These are phyloP conservation scores for Poeciliopsis paucimaculata DNA, from an alignment of 2,797 vertebrate species.

Conservation along the genomic window DNA sequence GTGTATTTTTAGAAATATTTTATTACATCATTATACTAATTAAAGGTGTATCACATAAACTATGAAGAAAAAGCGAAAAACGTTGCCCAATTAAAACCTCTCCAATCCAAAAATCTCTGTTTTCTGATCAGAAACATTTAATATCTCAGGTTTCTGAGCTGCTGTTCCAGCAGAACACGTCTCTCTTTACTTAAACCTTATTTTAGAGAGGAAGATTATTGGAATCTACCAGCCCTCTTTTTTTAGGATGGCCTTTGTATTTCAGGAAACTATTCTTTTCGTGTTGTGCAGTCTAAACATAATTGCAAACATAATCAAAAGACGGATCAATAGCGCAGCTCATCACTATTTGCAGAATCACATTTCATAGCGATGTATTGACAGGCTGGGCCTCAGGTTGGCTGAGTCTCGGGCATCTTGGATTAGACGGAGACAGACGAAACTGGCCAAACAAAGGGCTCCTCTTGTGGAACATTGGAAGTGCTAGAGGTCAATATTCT, in stretches of 20 bases:
- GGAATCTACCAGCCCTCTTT: background rate
- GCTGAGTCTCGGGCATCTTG: slow-evolving; percentile 27
- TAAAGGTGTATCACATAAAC: background rate
- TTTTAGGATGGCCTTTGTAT: background rate
- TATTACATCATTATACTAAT: background rate
- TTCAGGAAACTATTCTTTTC: background rate
- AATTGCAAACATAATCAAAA: slow-evolving; percentile 20
- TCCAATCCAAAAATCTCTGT: background rate
- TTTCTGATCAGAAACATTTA: background rate
- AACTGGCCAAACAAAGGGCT: slow-evolving; percentile 55
- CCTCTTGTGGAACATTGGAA: slow-evolving; percentile 43
- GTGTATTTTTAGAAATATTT: background rate
- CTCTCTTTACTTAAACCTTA: background rate
- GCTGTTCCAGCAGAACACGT: background rate
- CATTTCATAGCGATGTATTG: slow-evolving; percentile 13
- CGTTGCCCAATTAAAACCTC: background rate
- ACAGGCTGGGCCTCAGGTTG: slow-evolving; percentile 27
- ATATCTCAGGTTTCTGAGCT: background rate
- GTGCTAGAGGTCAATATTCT: slow-evolving; percentile 59
- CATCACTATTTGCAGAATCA: slow-evolving; percentile 27
- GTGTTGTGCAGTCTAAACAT: slow-evolving; percentile 17
- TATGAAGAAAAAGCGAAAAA: background rate
- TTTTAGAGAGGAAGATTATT: slow-evolving; percentile 2
- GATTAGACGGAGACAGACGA: slow-evolving; percentile 34
- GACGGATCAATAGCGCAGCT: slow-evolving; percentile 11